phyloP scores from a whole-genome alignment of 2,888 invertebrate species.

The Hirtodrosophila histrioides region DNA sequence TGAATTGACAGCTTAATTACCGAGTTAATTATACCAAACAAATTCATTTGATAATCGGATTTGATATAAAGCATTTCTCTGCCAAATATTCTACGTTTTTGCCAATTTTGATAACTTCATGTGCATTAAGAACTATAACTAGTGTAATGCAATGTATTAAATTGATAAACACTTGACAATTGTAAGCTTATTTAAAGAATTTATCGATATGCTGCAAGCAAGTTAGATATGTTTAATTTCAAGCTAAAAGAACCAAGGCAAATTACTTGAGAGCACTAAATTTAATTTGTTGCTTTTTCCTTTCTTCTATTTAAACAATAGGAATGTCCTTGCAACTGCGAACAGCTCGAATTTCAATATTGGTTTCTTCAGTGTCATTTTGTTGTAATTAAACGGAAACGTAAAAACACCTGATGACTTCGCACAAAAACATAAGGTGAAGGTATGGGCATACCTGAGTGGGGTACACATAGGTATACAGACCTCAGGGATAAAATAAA shows the following conservation, averaged over 20 bases:
- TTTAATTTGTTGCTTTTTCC: slow-evolving; percentile 19
- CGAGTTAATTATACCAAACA: too few species aligned
- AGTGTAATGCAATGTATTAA: too few species aligned
- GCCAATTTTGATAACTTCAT: too few species aligned
- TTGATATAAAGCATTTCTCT: too few species aligned
- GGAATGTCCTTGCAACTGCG: slow-evolving; percentile 6
- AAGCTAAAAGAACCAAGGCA: too few species aligned
- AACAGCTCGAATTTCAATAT: slow-evolving; percentile 28
- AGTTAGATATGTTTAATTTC: slow-evolving; percentile 14
- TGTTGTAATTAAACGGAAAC: slow-evolving; percentile 54
- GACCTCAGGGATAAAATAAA: neutral
- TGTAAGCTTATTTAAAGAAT: too few species aligned
- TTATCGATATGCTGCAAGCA: too few species aligned
- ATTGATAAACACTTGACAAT: too few species aligned
- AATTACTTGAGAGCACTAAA: slow-evolving; percentile 8
- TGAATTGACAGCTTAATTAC: too few species aligned
- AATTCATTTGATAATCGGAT: too few species aligned
- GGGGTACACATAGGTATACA: neutral
- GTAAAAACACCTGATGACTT: slow-evolving; percentile 24
- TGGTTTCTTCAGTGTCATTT: slow-evolving; percentile 31
- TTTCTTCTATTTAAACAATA: slow-evolving; percentile 11
- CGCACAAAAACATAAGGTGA: slow-evolving; percentile 31
- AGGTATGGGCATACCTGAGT: slow-evolving; percentile 11
- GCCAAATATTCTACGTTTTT: too few species aligned
- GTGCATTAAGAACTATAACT: too few species aligned